These are phyloP conservation scores for Thaumetopoea pityocampa DNA, from an alignment of 1,140 invertebrate genomes.

Conservation along the genomic window DNA sequence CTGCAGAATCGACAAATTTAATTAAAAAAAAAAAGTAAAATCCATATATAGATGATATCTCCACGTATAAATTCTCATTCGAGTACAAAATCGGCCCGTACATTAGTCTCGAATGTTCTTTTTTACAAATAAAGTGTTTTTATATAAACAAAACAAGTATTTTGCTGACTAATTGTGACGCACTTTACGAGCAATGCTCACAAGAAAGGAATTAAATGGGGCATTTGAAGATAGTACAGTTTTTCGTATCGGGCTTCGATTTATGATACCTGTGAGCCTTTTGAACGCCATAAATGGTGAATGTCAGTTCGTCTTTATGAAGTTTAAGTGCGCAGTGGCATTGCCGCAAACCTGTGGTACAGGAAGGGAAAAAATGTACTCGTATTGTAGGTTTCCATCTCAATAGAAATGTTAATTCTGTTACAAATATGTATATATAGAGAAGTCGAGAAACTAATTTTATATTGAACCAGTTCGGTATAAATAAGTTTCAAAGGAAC, in stretches of 20 bases:
- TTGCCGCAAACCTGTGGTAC: conserved; percentile 22
- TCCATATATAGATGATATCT: conserved; percentile 22
- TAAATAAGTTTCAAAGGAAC: too few relatives aligned
- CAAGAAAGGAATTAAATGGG: conserved; percentile 41
- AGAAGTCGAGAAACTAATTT: too few relatives aligned
- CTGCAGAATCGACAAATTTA: conserved; percentile 22
- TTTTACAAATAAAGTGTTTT: conserved; percentile 27
- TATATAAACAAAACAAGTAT: conserved; percentile 41
- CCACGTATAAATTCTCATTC: conserved; percentile 40
- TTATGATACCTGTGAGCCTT: conserved; percentile 41
- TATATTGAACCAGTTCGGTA: too few relatives aligned
- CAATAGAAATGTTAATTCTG: conserved; percentile 10
- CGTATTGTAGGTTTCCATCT: conserved; percentile 11
- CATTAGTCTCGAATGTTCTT: conserved; percentile 21
- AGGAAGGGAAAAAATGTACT: conserved; percentile 32
- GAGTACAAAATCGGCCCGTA: conserved; percentile 40
- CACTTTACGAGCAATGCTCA: conserved; percentile 49
- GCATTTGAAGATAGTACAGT: conserved; percentile 47
- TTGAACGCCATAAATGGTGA: conserved; percentile 38
- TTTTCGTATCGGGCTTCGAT: conserved; percentile 46
- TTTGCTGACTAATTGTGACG: conserved; percentile 56
- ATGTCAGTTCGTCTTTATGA: conserved; percentile 29
- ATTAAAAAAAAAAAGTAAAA: conserved; percentile 25
- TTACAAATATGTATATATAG: conserved; percentile 1
- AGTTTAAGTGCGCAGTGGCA: conserved; percentile 22